Evolutionary conservation across 2,888 invertebrate genomes (phyloP), one percentile per base, ranked within the genome.

Genomic region (Odontocolon sp.): DNA sequence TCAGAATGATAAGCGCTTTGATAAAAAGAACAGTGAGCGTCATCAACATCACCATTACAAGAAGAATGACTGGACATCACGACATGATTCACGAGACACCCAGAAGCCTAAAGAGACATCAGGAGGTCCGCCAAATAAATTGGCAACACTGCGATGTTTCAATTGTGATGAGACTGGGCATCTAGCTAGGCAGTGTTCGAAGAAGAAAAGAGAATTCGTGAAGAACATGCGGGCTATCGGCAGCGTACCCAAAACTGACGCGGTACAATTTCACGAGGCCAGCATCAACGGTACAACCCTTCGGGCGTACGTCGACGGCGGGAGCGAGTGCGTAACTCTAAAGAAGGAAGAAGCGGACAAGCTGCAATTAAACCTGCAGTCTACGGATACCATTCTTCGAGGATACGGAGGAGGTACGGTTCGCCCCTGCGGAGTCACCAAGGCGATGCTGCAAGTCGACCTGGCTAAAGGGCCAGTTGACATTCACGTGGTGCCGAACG

Each of bases 261-360:
- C 9, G 0, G 8, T 21, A 2, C 52, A 42, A 52, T 14, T 73
- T 2, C 67, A 47, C 4, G 61, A 68, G 6, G 73, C 67, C 3
- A n/a, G 21, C 4, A 6, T 68, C 9, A 33, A 59, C 9, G 47
- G 59, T 21, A 28, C 52, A 0, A 16, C 61, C 9, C 28, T 67
- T 1, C 50, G 28, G 28, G 59, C 73, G 11, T 73, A 50, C 33
- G 23, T 73, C 6, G 67, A 67, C 42, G 23, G 11, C 8, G 67
- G 73, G 14, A 59, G 73, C 26, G 42, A 73, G 9, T 73, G 74
- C 11, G 45, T 74, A 9, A 69, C 68, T 3, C 63, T 74, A 2
- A 28, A 23, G 21, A 67, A 73, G 38, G 47, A 16, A 0, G 56
- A 74, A 14, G 59, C 74, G 4, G 68, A 63, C n/a, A 69, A n/a